Percentiles rank a stretch among this genome's conserved stretches.
Conservation (phyloP, 2,797 vertebrate genomes). For the Oophaga sylvatica region DNA sequence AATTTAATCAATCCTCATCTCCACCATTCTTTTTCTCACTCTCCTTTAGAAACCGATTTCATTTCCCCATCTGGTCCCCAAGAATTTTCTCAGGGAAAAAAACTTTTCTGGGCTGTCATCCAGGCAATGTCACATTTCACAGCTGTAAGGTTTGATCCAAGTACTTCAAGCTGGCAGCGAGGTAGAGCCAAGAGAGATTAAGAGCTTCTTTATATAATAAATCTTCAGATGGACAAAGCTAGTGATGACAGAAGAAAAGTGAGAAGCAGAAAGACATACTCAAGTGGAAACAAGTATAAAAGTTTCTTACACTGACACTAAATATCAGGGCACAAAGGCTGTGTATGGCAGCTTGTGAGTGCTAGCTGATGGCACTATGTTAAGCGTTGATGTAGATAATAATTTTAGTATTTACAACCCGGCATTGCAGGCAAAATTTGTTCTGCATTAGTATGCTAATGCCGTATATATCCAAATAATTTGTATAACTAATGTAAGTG, state of each 20-base stretch:
- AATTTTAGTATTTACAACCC: conserved; percentile 32
- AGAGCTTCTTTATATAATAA: conserved; percentile 68
- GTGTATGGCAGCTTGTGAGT: background rate
- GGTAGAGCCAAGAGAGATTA: conserved; percentile 70
- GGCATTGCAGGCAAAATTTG: background rate
- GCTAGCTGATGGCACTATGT: background rate
- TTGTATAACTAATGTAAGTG: conserved; percentile 2
- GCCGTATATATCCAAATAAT: conserved; percentile 11
- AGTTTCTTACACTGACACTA: conserved; percentile 16
- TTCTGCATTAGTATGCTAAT: conserved; percentile 17
- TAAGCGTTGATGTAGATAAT: background rate
- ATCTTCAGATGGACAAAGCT: conserved; percentile 54
- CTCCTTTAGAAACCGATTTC: conserved; percentile 48
- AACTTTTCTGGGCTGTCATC: conserved; percentile 68
- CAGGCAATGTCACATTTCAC: conserved; percentile 69
- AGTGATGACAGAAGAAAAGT: conserved; percentile 62
- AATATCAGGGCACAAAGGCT: conserved; percentile 23
- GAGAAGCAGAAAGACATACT: conserved; percentile 48
- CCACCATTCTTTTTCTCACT: conserved; percentile 44
- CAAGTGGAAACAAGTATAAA: conserved; percentile 53
- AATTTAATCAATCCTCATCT: conserved; percentile 61
- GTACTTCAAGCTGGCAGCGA: conserved; percentile 69
- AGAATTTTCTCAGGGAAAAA: conserved; percentile 69
- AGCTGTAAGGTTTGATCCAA: conserved; percentile 71
- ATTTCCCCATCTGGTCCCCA: conserved; percentile 53